Percentiles rank a stretch among this genome's conserved stretches.
Evolutionary conservation across 2,888 invertebrate genomes (phyloP).

Genomic region (Drosophila rellima): DNA sequence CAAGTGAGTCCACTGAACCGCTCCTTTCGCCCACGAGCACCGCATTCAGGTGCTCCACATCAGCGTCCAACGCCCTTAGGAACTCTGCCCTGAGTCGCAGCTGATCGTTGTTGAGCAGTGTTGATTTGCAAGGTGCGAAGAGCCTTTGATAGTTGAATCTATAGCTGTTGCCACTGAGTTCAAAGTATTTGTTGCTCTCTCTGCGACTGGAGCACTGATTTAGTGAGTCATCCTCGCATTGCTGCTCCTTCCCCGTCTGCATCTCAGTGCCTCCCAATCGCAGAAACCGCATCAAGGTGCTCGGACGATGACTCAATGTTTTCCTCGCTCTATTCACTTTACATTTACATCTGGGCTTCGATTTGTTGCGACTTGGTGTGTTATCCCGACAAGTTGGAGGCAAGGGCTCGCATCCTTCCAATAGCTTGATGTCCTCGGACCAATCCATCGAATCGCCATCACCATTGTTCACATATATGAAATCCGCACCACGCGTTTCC

Average conservation of each 20-base stretch:
- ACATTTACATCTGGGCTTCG: not conserved
- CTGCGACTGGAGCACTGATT: slow-evolving; percentile 7
- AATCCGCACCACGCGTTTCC: slow-evolving; percentile 6
- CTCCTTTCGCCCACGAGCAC: slow-evolving; percentile 29
- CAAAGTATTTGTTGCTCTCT: slow-evolving; percentile 29
- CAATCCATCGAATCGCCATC: not conserved
- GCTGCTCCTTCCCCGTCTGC: not conserved
- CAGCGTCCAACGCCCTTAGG: slow-evolving; percentile 55
- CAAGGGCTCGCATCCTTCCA: not conserved
- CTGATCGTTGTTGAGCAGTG: slow-evolving; percentile 10
- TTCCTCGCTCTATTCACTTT: not conserved
- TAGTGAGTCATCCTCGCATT: not conserved
- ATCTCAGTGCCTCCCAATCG: not conserved
- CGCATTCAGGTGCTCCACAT: slow-evolving; percentile 48
- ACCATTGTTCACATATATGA: slow-evolving; percentile 12
- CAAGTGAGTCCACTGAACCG: slow-evolving; percentile 22
- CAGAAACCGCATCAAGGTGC: slow-evolving; percentile 39
- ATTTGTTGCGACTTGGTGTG: not conserved
- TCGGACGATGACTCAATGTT: slow-evolving; percentile 23
- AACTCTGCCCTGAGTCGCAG: slow-evolving; percentile 41
- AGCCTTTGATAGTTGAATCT: slow-evolving; percentile 56
- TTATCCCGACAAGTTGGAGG: slow-evolving; percentile 4
- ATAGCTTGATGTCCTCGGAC: not conserved
- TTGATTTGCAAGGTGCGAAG: slow-evolving; percentile 24
- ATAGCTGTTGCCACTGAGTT: slow-evolving; percentile 1